Evolutionary conservation across 35 echinoderm and acorn worm species (phyloP).

Genomic region (Holothuria glaberrima): DNA sequence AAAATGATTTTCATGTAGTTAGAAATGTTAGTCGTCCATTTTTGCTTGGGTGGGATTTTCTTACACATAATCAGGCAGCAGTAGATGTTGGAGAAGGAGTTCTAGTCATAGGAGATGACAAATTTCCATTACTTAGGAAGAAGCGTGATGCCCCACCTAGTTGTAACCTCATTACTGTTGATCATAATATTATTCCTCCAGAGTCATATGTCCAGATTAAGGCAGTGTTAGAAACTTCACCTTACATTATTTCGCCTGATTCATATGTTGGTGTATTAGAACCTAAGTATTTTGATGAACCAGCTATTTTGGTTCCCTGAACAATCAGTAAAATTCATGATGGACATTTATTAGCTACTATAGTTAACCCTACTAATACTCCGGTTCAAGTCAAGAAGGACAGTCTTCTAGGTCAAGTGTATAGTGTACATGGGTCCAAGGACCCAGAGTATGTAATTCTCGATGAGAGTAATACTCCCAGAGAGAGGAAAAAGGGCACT

Average conservation of each 20-base stretch:
- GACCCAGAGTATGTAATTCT: not conserved
- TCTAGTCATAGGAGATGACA: not conserved
- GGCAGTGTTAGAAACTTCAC: not conserved
- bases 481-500: not conserved
- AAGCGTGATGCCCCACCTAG: not conserved
- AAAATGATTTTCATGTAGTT: not conserved
- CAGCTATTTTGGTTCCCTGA: not conserved
- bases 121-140: not conserved
- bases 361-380: not conserved
- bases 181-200: not conserved
- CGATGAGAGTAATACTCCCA: not conserved
- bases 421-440: not conserved
- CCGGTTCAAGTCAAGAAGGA: slow-evolving; percentile 2
- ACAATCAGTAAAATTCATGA: not conserved
- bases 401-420: slow-evolving; percentile 7
- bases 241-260: not conserved
- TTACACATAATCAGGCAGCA: not conserved
- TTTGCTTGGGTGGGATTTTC: slow-evolving; percentile 18
- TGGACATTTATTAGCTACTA: not conserved
- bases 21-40: not conserved
- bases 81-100: not conserved
- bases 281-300: not conserved
- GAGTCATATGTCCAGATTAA: not conserved
- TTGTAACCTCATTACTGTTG: slow-evolving; percentile 4
- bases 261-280: not conserved